A percentile compares a stretch with the other conserved stretches of the same genome.
Conservation (phyloP, 2,888 invertebrate species). For the Xestoiulus laeticollis region DNA sequence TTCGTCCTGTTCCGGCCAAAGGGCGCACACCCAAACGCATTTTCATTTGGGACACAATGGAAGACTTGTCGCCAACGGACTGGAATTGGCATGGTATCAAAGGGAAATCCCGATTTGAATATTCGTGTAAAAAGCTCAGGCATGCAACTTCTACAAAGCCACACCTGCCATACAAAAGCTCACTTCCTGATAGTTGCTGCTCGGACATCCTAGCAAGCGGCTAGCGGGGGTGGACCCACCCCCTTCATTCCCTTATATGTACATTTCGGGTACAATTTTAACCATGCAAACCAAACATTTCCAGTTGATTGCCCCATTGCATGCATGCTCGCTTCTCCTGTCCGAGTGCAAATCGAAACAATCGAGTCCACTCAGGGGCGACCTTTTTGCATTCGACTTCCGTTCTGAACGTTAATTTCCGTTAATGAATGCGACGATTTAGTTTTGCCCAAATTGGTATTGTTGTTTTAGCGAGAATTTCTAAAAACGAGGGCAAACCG, state of each 20-base stretch:
- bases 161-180: slow-evolving; percentile 17
- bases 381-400: slow-evolving; percentile 18
- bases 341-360: slow-evolving; percentile 1
- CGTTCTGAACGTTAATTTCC: slow-evolving; percentile 21
- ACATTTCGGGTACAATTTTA: neutral
- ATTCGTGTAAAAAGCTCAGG: neutral
- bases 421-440: slow-evolving; percentile 18
- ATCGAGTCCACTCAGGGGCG: slow-evolving; percentile 27
- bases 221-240: neutral
- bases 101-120: slow-evolving; percentile 7
- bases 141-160: neutral
- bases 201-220: neutral
- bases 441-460: slow-evolving; percentile 3
- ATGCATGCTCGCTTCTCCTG: slow-evolving; percentile 6
- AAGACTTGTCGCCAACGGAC: neutral
- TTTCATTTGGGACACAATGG: neutral
- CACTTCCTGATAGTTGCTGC: neutral
- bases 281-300: neutral
- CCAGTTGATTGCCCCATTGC: slow-evolving; percentile 29
- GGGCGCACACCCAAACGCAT: slow-evolving; percentile 19
- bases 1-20: slow-evolving; percentile 21
- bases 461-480: neutral
- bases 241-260: neutral
- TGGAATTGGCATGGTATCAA: neutral
- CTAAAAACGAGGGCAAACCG: neutral